Evolutionary conservation across 2,888 invertebrate species (phyloP), one percentile per base, ranked within the genome.

Genomic region (Mesochorus sp.): DNA sequence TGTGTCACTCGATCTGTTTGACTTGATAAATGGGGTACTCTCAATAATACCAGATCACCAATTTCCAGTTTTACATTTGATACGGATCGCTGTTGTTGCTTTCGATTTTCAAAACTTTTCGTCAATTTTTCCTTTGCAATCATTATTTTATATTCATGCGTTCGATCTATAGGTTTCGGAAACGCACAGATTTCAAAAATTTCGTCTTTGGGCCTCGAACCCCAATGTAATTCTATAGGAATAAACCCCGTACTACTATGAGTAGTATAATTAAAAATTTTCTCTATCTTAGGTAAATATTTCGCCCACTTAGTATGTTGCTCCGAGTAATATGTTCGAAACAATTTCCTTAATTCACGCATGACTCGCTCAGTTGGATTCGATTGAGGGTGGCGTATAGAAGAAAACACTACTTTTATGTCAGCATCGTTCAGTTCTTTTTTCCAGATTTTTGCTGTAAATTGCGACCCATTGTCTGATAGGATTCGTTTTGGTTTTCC

Each of bases 341-440:
- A 79, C 1, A 76, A 47, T 44, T 70, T 24, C n/a, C n/a, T n/a
- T n/a, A n/a, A n/a, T n/a, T n/a, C n/a, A n/a, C n/a, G n/a, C n/a
- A n/a, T n/a, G n/a, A 72, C 59, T 2, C 79, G 49, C 10, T 80
- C 73, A 0, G 74, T 61, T 1, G 73, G 70, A 51, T 80, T 62
- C 2, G 61, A 62, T 31, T 62, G 28, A 0, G 44, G 61, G 19
- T 44, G 61, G 1, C 61, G 5, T 10, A 80, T 73, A 0, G 76
- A 75, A 1, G 75, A 78, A 66, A 44, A 79, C 0, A 28, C 4
- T 2, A 72, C 55, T 21, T 61, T 49, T 8, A 74, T 57, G 0
- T 10, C 39, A 5, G 37, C 2, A 1, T 39, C 3, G 3, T 57
- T 17, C n/a, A 57, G 21, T 21, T 37, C 21, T 2, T 37, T 3